Percentiles rank a stretch among this genome's conserved stretches.
These are phyloP conservation scores for Dinocampus coccinellae DNA, from an alignment of 2,888 invertebrate genomes.

Conservation along the genomic window DNA sequence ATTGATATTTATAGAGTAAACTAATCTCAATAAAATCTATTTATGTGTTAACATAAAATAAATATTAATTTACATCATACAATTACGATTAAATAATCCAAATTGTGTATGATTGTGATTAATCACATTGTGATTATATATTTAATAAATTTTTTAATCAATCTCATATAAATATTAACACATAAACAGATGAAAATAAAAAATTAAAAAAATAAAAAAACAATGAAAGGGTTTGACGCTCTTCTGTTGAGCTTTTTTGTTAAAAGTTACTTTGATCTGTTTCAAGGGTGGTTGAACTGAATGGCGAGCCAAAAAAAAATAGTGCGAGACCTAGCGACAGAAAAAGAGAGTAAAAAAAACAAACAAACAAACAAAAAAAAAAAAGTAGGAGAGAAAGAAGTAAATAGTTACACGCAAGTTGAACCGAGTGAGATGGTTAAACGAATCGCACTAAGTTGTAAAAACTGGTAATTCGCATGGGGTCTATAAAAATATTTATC, in stretches of 20 bases:
- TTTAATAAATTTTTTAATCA: background rate
- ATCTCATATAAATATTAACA: background rate
- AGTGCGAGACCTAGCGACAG: background rate
- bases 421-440: background rate
- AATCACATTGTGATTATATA: background rate
- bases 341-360: background rate
- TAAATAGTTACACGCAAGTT: background rate
- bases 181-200: background rate
- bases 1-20: background rate
- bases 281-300: background rate
- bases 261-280: background rate
- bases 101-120: background rate
- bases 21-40: background rate
- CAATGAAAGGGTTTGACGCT: too few species aligned
- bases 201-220: background rate
- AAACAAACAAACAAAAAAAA: too few species aligned
- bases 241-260: background rate
- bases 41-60: background rate
- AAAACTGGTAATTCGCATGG: conserved; percentile 66
- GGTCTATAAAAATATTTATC: conserved; percentile 68
- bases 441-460: conserved; percentile 39
- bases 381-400: background rate
- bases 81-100: background rate
- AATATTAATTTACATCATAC: background rate
- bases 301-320: background rate